Conservation (phyloP, 2,888 invertebrate genomes). For the Athetis lepigone region DNA sequence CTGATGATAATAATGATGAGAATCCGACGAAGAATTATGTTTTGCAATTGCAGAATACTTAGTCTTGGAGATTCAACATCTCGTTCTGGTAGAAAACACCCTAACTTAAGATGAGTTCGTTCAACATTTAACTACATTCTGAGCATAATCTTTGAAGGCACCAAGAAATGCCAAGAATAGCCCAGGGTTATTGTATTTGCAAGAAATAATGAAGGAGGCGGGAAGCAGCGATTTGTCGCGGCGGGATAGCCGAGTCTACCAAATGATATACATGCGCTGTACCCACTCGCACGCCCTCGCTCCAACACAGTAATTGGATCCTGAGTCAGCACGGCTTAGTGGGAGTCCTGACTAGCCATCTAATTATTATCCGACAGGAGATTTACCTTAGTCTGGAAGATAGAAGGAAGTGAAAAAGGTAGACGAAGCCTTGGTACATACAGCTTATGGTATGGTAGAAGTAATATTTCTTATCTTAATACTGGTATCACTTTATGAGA, state of each 20-base stretch:
- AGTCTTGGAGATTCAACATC: background rate
- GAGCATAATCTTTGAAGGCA: background rate
- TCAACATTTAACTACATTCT: background rate
- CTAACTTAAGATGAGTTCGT: background rate
- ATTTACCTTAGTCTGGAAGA: slow-evolving; percentile 1
- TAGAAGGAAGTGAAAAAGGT: background rate
- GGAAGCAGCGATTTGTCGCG: slow-evolving; percentile 65
- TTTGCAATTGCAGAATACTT: background rate
- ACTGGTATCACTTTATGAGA: too few relatives aligned
- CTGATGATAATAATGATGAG: too few relatives aligned
- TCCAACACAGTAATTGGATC: slow-evolving; percentile 37
- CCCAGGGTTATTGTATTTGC: slow-evolving; percentile 55
- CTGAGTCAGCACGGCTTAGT: slow-evolving; percentile 26
- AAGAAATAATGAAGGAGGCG: slow-evolving; percentile 59
- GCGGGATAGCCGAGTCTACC: slow-evolving; percentile 39
- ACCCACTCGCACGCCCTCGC: slow-evolving; percentile 52
- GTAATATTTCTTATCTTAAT: too few relatives aligned
- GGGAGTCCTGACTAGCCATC: slow-evolving; percentile 16
- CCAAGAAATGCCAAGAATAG: slow-evolving; percentile 58
- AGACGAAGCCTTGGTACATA: too few relatives aligned
- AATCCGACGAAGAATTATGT: background rate
- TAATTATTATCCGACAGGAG: slow-evolving; percentile 26
- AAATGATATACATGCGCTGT: slow-evolving; percentile 50
- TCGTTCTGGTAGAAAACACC: background rate
- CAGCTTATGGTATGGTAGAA: too few relatives aligned